Base-by-base conservation (phyloP, 2,113 vertebrate species). In the Stigmatopora argus region DNA sequence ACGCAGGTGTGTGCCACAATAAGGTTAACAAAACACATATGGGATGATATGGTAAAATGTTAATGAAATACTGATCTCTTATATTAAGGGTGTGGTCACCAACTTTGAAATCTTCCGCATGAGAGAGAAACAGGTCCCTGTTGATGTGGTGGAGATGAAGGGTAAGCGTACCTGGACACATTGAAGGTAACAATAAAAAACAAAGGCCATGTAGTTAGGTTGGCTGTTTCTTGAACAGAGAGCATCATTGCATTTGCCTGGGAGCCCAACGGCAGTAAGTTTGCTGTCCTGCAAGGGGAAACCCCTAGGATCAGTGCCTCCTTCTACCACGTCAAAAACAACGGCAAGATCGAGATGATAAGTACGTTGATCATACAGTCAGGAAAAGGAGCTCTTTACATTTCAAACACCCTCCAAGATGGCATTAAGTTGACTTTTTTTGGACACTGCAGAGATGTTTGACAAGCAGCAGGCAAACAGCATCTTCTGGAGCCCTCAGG, bases 31-130 rank as follows among this genome's bases (percentile, higher is more conserved):
- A n/a, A 67, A 1, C 4, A 2, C 3, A 55, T 7, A 53, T 23
- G 17, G 4, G 19, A 3, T 17, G 23, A 11, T 15, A 18, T 35
- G n/a, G 13, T 21, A 0, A 23, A 63, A 66, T 44, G 6, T 44
- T 56, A 12, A 69, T n/a, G 26, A 2, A 4, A 15, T 68, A 18
- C 44, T 51, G 51, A 58, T 19, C 64, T 71, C 21, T 51, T 38
- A 23, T 56, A 69, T 70, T 65, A 81, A 99, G 97, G 97, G 97
- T 23, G 94, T 98, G 56, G 97, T 99, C 78, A 99, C 97, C 86
- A 99, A 99, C 88, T 99, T 99, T 90, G 97, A 99, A 90, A 98
- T 99, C 85, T 99, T 99, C 90, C 89, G 97, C 78, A 99, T 99
- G 97, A 91, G 96, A 75, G 97, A 99, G 83, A 99, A 99, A 61